Evolutionary conservation across 2,113 vertebrate species (phyloP).

Genomic region (Etheostoma cragini): DNA sequence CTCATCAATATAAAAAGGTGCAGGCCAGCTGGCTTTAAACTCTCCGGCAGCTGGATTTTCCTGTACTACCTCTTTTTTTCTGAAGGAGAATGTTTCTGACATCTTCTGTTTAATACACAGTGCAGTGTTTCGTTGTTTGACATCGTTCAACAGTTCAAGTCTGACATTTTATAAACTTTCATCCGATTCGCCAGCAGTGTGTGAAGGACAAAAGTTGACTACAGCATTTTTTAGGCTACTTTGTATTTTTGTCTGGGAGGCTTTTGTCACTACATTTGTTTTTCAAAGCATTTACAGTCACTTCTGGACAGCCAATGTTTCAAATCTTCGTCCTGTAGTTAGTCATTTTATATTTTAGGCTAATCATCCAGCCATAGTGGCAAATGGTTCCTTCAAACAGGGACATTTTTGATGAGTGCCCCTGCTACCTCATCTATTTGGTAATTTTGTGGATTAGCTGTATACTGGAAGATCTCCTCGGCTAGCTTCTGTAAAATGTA

Average conservation of each 20-base stretch:
- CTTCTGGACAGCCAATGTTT: background rate
- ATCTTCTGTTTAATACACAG: background rate
- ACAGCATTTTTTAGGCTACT: background rate
- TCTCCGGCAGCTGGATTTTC: background rate
- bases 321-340: background rate
- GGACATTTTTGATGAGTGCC: background rate
- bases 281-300: constrained; percentile 13
- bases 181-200: background rate
- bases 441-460: background rate
- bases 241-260: constrained; percentile 4
- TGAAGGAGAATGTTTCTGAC: background rate
- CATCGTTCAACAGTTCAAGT: background rate
- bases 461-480: background rate
- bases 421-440: constrained; percentile 9
- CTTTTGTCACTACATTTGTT: background rate
- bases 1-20: constrained; percentile 3
- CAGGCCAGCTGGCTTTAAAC: constrained; percentile 1
- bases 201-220: constrained; percentile 3
- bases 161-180: background rate
- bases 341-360: background rate
- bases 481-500: constrained; percentile 1
- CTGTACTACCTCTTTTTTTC: constrained; percentile 1
- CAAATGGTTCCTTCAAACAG: background rate
- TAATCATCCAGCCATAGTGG: background rate
- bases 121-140: background rate